Conservation (phyloP, 2,113 vertebrate species). For the Dicaeum eximium region DNA sequence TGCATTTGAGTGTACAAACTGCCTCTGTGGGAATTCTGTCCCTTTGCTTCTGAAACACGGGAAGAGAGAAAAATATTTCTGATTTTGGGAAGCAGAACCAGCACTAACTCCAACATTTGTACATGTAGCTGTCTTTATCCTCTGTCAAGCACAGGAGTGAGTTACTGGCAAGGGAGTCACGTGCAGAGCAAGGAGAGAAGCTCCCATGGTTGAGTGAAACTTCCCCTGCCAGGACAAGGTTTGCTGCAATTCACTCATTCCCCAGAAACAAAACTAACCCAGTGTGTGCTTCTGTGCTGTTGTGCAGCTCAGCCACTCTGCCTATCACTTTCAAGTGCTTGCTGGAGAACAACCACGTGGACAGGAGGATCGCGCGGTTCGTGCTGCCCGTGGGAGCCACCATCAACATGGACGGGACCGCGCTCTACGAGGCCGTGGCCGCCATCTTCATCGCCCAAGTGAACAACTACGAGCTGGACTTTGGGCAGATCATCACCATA, state of each 20-base stretch:
- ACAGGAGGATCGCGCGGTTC: slow-evolving; percentile 91
- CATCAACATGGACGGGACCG: slow-evolving; percentile 97
- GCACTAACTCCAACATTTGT: background rate
- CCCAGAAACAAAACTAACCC: background rate
- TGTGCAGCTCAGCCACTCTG: slow-evolving; percentile 90
- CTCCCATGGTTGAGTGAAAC: background rate
- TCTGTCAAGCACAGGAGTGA: background rate
- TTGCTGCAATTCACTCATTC: background rate
- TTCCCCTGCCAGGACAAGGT: background rate
- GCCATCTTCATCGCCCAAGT: slow-evolving; percentile 98
- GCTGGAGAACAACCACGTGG: slow-evolving; percentile 96
- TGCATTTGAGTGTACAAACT: background rate
- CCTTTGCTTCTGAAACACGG: background rate
- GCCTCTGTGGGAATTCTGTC: background rate
- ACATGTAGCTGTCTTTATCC: background rate
- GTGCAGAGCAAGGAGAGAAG: background rate
- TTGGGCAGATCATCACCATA: slow-evolving; percentile 96
- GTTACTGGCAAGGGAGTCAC: rapidly evolving
- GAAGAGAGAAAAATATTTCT: background rate
- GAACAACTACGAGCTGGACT: slow-evolving; percentile 96
- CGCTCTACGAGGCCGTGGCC: slow-evolving; percentile 92
- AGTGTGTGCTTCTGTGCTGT: background rate
- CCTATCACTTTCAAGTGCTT: slow-evolving; percentile 99
- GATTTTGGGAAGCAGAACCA: background rate
- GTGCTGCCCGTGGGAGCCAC: slow-evolving; percentile 95